Base-by-base conservation (phyloP, 2,888 invertebrate genomes). In the Julus scanicus region DNA sequence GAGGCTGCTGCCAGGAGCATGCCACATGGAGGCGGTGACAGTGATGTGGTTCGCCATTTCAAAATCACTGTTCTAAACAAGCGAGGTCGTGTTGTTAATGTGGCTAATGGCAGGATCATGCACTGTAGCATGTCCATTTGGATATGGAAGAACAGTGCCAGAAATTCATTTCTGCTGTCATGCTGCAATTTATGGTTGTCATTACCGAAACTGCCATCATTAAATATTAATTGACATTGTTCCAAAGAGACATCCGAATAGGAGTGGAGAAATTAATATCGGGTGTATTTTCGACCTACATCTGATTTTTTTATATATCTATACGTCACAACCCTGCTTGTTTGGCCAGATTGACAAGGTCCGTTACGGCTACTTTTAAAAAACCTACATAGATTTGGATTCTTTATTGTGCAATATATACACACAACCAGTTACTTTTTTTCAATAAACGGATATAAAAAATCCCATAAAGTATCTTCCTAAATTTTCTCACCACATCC, bases 131-230 rank as follows among this genome's bases (percentile, higher is more conserved):
- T 53, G 53, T 53, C 53, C 53, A 15, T 15, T 53, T 15, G 15
- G 11, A 53, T 53, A 8, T 53, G 9, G 53, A 53, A 71, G 71
- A 71, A 9, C 71, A 20, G 71, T 71, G 71, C 71, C 71, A 71
- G 20, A 71, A 53, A 71, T 1, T 9, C 53, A 15, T 53, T 2
- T 53, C 29, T 29, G 20, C 71, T 71, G 71, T 53, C 71, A 71
- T 29, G 71, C 1, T 9, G 29, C 71, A 71, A 29, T 71, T 71
- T 71, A 29, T 20, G 29, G 71, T 71, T 29, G 71, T 71, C 71
- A 71, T 71, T 71, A 71, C 71, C 71, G 71, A 71, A 71, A 71
- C 71, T 20, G 20, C 71, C 71, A 29, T 71, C 71, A 71, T 71
- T 71, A 71, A 71, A 71, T 71, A 20, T 71, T 71, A 71, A 71